Conservation (phyloP, 2,113 vertebrate species). For the Capreolus pygargus region DNA sequence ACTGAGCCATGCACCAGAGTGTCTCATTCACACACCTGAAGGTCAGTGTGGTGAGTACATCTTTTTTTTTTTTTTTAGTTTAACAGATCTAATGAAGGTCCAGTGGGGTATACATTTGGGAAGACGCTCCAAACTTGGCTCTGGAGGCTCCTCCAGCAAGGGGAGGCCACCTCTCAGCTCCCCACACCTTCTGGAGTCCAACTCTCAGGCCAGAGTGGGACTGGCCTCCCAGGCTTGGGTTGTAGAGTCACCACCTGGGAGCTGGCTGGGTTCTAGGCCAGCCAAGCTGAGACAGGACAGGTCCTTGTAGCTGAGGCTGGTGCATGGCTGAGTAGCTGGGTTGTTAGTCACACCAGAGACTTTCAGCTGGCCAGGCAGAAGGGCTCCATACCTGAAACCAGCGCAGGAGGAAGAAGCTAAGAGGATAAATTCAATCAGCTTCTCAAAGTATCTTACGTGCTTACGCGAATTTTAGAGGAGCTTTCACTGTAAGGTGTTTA, state of each 20-base stretch:
- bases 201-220: not conserved
- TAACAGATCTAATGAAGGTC: not conserved
- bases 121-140: not conserved
- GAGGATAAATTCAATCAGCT: not conserved
- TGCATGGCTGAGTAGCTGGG: not conserved
- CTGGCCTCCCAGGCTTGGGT: not conserved
- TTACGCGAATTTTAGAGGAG: not conserved
- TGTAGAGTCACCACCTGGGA: too few species aligned
- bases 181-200: not conserved
- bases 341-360: not conserved
- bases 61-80: not conserved
- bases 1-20: not conserved
- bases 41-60: not conserved
- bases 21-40: not conserved
- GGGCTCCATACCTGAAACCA: not conserved
- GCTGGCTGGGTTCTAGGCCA: not conserved
- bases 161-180: not conserved
- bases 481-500: not conserved
- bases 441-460: not conserved
- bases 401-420: not conserved
- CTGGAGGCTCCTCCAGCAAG: not conserved
- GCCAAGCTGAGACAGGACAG: not conserved
- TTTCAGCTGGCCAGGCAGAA: not conserved
- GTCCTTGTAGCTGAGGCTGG: not conserved
- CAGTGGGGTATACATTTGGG: not conserved